These are phyloP conservation scores for Callosobruchus maculatus DNA, from an alignment of 2,888 invertebrate genomes.

Conservation along the genomic window DNA sequence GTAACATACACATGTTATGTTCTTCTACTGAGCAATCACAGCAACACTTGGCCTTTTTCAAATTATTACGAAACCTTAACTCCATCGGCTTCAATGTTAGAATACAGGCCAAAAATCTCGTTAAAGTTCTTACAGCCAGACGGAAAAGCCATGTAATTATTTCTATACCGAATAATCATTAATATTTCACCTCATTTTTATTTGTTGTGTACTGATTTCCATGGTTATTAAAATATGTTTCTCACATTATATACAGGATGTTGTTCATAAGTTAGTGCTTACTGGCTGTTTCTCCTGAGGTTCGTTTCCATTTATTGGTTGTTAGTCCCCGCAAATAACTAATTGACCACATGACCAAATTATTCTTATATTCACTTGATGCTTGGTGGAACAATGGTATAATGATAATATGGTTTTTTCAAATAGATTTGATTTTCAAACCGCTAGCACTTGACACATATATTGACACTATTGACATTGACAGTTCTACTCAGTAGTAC, in stretches of 20 bases:
- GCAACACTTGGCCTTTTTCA: neutral
- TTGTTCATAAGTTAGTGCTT: neutral
- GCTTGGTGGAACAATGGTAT: no score
- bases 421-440: neutral
- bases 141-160: neutral
- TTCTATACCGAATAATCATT: neutral
- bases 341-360: neutral
- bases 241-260: neutral
- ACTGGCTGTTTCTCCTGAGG: neutral
- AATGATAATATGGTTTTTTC: neutral
- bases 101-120: neutral
- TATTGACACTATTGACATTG: neutral
- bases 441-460: neutral
- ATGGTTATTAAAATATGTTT: neutral
- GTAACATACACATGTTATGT: constrained; percentile 8
- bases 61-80: constrained; percentile 12
- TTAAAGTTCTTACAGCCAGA: neutral
- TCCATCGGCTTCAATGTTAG: constrained; percentile 11
- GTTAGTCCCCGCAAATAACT: neutral
- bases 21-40: neutral
- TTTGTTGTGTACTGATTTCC: neutral
- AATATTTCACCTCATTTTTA: neutral
- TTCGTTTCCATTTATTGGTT: neutral
- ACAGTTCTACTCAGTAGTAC: neutral
- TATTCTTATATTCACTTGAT: neutral